phyloP scores from a whole-genome alignment of 2,888 invertebrate genomes.

The Steinernema scapterisci region DNA sequence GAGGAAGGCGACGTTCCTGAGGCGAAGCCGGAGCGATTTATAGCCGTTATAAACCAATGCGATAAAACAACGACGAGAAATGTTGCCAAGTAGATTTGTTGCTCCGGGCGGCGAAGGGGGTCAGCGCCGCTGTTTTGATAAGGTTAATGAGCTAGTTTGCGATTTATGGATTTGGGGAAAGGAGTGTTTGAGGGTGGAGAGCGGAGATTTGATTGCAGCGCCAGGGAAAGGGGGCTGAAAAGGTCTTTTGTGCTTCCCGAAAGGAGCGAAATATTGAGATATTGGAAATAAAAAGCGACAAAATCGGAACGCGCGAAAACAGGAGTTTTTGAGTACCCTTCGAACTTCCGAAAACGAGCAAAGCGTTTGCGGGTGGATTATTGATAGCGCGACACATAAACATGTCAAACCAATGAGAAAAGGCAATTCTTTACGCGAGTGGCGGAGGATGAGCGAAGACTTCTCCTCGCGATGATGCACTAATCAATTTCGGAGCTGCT shows the following conservation, averaged over 20 bases:
- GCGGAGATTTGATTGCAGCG: no score
- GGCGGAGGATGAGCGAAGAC: conserved; percentile 1
- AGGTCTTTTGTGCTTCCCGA: no score
- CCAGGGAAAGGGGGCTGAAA: no score
- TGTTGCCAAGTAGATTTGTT: conserved; percentile 19
- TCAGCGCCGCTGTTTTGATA: no score
- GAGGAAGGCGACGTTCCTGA: neutral
- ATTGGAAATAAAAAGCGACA: no score
- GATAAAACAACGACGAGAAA: conserved; percentile 3
- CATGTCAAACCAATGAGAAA: conserved; percentile 15
- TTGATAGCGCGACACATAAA: conserved; percentile 31
- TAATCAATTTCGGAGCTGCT: conserved; percentile 25
- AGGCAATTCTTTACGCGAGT: conserved; percentile 25
- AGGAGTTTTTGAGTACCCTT: neutral
- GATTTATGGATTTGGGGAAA: no score
- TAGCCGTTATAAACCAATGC: conserved; percentile 20
- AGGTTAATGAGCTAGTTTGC: no score
- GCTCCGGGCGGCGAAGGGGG: neutral
- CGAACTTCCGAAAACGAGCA: neutral
- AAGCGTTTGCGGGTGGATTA: conserved; percentile 3
- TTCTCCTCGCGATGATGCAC: neutral
- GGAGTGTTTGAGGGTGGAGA: no score
- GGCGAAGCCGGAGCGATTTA: conserved; percentile 16
- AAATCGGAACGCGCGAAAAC: neutral
- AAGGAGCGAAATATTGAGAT: no score